These are phyloP conservation scores for Pyrrhia umbra DNA, from an alignment of 2,888 invertebrate genomes.

Conservation along the genomic window DNA sequence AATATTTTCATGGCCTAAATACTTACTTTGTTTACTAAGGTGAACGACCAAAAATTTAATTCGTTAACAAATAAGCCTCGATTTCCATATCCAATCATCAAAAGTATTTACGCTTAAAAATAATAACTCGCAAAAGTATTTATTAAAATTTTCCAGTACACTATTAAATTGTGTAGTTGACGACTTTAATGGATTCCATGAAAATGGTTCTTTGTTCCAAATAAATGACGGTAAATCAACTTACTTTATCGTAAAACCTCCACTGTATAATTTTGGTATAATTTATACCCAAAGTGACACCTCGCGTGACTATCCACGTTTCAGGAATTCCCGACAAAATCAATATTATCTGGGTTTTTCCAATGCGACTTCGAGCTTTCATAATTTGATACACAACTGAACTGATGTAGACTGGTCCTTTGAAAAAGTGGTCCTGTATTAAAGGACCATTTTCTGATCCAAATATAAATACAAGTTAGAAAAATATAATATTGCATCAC, in stretches of 20 bases:
- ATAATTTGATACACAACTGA: not conserved
- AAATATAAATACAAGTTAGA: too few relatives aligned
- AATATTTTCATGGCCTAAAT: not conserved
- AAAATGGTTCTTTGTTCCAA: not conserved
- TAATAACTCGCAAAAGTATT: too few relatives aligned
- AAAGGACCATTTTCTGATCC: not conserved
- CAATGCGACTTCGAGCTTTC: not conserved
- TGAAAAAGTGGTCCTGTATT: too few relatives aligned
- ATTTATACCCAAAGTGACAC: not conserved
- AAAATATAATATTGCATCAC: constrained; percentile 4
- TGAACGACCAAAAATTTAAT: not conserved
- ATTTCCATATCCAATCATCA: too few relatives aligned
- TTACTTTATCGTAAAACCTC: not conserved
- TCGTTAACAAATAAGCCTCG: too few relatives aligned
- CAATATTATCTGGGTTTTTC: constrained; percentile 45
- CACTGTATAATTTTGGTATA: not conserved
- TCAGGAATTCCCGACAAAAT: constrained; percentile 43
- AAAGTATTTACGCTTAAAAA: too few relatives aligned
- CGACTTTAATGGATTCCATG: not conserved
- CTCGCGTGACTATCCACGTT: not conserved
- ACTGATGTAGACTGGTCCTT: not conserved
- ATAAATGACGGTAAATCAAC: not conserved
- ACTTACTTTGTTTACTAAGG: not conserved
- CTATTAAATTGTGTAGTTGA: not conserved
- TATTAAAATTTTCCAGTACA: not conserved